A percentile compares a stretch with the other conserved stretches of the same genome.
These are phyloP conservation scores for Aproaerema taeniolella DNA, from an alignment of 2,888 invertebrate species.

Conservation along the genomic window DNA sequence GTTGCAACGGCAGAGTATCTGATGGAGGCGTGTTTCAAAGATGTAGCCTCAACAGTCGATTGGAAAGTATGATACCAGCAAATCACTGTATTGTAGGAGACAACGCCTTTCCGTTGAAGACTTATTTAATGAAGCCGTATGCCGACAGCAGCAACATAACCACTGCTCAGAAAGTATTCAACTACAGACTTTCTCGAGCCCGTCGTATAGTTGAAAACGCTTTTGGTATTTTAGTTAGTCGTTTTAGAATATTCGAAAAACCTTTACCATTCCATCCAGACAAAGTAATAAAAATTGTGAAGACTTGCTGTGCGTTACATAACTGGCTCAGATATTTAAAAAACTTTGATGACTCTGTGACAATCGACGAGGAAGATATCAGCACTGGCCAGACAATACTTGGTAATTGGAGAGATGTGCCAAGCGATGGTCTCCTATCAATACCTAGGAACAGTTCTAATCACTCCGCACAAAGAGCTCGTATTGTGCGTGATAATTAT, in stretches of 20 bases:
- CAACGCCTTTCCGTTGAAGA: conserved; percentile 18
- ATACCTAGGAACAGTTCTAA: not conserved
- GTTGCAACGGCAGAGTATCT: conserved; percentile 24
- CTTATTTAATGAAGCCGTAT: conserved; percentile 19
- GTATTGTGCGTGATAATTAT: not conserved
- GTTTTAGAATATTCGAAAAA: conserved; percentile 21
- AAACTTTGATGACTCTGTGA: not conserved
- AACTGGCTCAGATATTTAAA: conserved; percentile 18
- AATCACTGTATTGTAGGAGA: conserved; percentile 19
- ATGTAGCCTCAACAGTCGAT: conserved; percentile 14
- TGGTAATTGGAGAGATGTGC: not conserved
- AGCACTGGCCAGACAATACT: not conserved
- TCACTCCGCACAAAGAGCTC: not conserved
- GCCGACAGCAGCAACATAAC: conserved; percentile 16
- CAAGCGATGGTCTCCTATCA: not conserved
- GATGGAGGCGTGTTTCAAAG: conserved; percentile 19
- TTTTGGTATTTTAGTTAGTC: conserved; percentile 22
- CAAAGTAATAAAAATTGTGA: conserved; percentile 15
- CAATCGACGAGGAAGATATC: not conserved
- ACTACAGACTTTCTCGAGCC: conserved; percentile 17
- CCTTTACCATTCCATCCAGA: conserved; percentile 15
- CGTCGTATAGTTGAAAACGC: conserved; percentile 18
- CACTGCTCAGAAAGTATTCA: conserved; percentile 15
- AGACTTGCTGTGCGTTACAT: conserved; percentile 7
- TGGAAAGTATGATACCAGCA: conserved; percentile 26